Evolutionary conservation across 2,113 vertebrate species (phyloP).

Genomic region (Spilogale gracilis): DNA sequence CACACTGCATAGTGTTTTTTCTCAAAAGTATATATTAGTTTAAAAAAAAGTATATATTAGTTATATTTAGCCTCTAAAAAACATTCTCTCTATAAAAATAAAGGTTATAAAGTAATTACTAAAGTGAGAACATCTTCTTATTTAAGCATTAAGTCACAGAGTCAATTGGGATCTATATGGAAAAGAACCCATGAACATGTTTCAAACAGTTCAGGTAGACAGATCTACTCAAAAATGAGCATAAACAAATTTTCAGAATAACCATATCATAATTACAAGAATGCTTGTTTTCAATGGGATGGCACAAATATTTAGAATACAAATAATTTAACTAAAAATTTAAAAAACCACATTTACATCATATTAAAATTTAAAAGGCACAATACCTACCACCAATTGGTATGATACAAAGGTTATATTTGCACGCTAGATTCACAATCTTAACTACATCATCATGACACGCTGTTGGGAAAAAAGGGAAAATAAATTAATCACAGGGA

Average conservation of each 20-base stretch:
- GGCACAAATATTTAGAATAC: slow-evolving; percentile 31
- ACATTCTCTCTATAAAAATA: slow-evolving; percentile 56
- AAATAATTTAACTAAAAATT: slow-evolving; percentile 58
- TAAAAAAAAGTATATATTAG: neutral
- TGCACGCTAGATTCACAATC: slow-evolving; percentile 97
- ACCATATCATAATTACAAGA: slow-evolving; percentile 18
- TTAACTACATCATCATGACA: slow-evolving; percentile 97
- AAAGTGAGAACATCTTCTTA: slow-evolving; percentile 52
- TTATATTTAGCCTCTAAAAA: slow-evolving; percentile 50
- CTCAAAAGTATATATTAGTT: neutral
- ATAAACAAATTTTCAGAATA: slow-evolving; percentile 1
- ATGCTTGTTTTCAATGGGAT: neutral
- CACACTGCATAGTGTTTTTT: neutral
- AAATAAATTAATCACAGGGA: slow-evolving; percentile 66
- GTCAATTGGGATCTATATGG: neutral
- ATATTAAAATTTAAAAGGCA: slow-evolving; percentile 68
- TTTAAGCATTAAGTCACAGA: slow-evolving; percentile 7
- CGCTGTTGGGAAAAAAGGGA: slow-evolving; percentile 86
- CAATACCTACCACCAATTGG: slow-evolving; percentile 96
- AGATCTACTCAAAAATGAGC: slow-evolving; percentile 24
- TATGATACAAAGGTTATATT: slow-evolving; percentile 97
- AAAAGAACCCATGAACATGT: neutral
- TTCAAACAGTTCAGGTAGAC: neutral
- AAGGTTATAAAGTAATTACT: slow-evolving; percentile 53
- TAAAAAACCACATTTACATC: slow-evolving; percentile 25